A percentile compares a stretch with the other conserved stretches of the same genome.
phyloP scores from a whole-genome alignment of 2,113 vertebrate genomes.

The Uropsilus gracilis region DNA sequence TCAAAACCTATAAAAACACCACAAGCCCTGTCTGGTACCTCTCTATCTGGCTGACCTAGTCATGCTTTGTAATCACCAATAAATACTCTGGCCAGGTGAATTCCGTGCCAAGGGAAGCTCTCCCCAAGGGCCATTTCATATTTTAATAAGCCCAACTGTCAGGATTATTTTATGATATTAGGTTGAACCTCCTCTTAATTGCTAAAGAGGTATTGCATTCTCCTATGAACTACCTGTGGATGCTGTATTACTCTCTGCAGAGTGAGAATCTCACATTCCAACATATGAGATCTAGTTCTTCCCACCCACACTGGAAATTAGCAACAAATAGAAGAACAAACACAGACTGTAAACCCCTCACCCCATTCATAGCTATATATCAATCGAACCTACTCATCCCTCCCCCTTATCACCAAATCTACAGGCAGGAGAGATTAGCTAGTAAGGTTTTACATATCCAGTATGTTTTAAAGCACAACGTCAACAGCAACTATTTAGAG shows the following conservation, averaged over 20 bases:
- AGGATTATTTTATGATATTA: constrained; percentile 28
- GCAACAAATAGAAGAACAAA: constrained; percentile 2
- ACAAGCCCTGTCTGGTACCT: neutral
- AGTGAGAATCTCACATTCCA: neutral
- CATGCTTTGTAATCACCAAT: constrained; percentile 34
- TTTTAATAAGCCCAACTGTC: constrained; percentile 43
- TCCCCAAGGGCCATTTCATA: constrained; percentile 19
- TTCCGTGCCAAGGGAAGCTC: neutral
- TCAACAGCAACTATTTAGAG: constrained; percentile 26
- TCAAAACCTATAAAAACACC: constrained; percentile 51
- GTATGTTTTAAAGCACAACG: constrained; percentile 6
- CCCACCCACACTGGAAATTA: neutral
- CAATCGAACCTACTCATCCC: neutral
- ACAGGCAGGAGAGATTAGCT: neutral
- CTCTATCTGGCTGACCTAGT: neutral
- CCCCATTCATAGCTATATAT: neutral
- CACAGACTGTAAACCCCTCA: neutral
- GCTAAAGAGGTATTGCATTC: neutral
- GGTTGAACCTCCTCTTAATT: constrained; percentile 55
- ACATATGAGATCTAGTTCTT: neutral
- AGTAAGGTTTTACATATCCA: neutral
- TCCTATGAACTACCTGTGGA: constrained; percentile 21
- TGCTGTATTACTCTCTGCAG: neutral
- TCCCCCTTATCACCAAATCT: neutral
- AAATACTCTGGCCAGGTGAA: neutral